Evolutionary conservation across 1,140 invertebrate species (phyloP).

Genomic region (Onthophagus taurus): DNA sequence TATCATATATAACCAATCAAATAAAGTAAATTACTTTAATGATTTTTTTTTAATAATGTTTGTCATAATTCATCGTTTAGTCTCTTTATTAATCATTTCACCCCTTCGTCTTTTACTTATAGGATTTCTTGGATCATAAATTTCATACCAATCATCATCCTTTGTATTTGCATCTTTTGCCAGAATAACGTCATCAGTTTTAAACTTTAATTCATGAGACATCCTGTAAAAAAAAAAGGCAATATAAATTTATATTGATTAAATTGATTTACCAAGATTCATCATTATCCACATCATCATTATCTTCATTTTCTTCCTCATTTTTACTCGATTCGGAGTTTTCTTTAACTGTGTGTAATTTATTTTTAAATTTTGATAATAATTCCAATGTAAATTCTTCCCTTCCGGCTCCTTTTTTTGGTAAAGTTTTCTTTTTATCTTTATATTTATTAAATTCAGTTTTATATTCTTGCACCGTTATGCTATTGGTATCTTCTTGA

Average conservation of each 20-base stretch:
- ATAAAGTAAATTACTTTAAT: no score
- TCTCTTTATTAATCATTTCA: constrained; percentile 29
- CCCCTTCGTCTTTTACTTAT: constrained; percentile 82
- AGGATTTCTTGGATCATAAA: constrained; percentile 90
- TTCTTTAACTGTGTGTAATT: constrained; percentile 59
- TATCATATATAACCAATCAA: no score
- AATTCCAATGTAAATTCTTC: constrained; percentile 68
- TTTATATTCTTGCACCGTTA: constrained; percentile 62
- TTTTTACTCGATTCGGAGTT: constrained; percentile 40
- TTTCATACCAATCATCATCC: constrained; percentile 91
- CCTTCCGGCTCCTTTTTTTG: constrained; percentile 58
- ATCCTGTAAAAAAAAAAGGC: constrained; percentile 50
- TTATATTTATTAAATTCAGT: constrained; percentile 72
- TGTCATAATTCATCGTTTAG: no score
- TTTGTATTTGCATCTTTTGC: constrained; percentile 95
- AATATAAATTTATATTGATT: constrained; percentile 10
- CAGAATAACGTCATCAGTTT: constrained; percentile 62
- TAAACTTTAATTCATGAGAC: constrained; percentile 68
- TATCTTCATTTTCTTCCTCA: constrained; percentile 34
- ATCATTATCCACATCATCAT: constrained; percentile 33
- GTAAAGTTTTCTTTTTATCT: constrained; percentile 51
- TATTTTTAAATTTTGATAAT: constrained; percentile 74
- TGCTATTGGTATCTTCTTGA: constrained; percentile 43
- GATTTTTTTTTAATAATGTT: no score
- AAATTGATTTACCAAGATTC: constrained; percentile 26